A percentile compares a stretch with the other conserved stretches of the same genome.
These are phyloP conservation scores for Rousettus madagascariensis DNA, from an alignment of 2,797 vertebrate genomes.

Conservation along the genomic window DNA sequence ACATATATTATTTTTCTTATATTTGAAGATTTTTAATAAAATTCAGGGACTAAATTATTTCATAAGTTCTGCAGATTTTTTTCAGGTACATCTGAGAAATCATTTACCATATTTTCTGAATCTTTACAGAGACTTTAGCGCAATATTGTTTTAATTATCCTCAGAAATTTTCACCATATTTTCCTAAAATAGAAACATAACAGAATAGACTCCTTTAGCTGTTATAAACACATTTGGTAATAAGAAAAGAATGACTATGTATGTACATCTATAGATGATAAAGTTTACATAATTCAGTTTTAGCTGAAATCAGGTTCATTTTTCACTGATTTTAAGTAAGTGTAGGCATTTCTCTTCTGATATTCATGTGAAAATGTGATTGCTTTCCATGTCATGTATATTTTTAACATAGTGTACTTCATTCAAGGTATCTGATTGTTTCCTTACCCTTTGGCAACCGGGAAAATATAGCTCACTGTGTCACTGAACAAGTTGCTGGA, in stretches of 20 bases:
- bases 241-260: not conserved
- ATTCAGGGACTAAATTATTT: conserved; percentile 48
- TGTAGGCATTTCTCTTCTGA: not conserved
- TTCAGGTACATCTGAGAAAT: conserved; percentile 54
- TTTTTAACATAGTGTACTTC: not conserved
- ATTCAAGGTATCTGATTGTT: not conserved
- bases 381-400: not conserved
- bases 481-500: not conserved
- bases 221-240: conserved; percentile 38
- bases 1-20: conserved; percentile 6
- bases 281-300: not conserved
- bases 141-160: conserved; percentile 49
- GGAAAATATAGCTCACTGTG: not conserved
- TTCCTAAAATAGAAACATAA: conserved; percentile 44
- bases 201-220: not conserved
- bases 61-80: conserved; percentile 53
- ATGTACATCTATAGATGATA: not conserved
- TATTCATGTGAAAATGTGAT: not conserved
- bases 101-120: conserved; percentile 47
- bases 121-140: conserved; percentile 34
- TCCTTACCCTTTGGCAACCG: not conserved
- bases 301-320: not conserved
- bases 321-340: not conserved
- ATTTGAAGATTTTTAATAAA: conserved; percentile 50
- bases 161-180: conserved; percentile 49